phyloP scores from a whole-genome alignment of 1,140 invertebrate species.

The Drosophila orena region DNA sequence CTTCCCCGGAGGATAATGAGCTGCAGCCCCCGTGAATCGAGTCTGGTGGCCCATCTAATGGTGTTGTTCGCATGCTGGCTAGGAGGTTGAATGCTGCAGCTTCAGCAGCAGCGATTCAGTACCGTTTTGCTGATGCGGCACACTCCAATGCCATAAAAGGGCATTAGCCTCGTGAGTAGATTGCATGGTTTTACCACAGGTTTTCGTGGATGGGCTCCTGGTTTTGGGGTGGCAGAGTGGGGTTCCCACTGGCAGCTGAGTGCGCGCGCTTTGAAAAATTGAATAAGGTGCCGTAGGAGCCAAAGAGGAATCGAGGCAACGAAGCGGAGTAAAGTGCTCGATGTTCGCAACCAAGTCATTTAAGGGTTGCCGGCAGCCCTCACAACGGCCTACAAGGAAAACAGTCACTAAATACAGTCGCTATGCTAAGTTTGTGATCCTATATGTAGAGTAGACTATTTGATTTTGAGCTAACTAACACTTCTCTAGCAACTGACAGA shows the following conservation, averaged over 20 bases:
- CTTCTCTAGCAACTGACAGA: background rate
- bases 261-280: slow-evolving; percentile 67
- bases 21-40: slow-evolving; percentile 26
- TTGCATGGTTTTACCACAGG: slow-evolving; percentile 37
- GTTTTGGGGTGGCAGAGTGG: background rate
- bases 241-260: background rate
- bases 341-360: slow-evolving; percentile 59
- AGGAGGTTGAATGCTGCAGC: slow-evolving; percentile 24
- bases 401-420: slow-evolving; percentile 19
- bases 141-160: slow-evolving; percentile 77
- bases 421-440: slow-evolving; percentile 9
- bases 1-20: slow-evolving; percentile 54
- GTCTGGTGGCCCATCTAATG: slow-evolving; percentile 33
- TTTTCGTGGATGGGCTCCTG: slow-evolving; percentile 1
- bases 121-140: slow-evolving; percentile 68
- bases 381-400: slow-evolving; percentile 28
- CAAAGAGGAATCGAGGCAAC: slow-evolving; percentile 15
- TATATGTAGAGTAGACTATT: background rate
- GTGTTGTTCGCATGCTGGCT: slow-evolving; percentile 38
- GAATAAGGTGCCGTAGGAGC: slow-evolving; percentile 55
- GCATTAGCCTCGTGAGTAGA: slow-evolving; percentile 72
- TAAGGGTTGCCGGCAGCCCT: slow-evolving; percentile 61
- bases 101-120: slow-evolving; percentile 27
- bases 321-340: slow-evolving; percentile 35
- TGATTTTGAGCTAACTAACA: background rate